Conservation (phyloP, 2,888 invertebrate genomes). For the Chrysolina americana region DNA sequence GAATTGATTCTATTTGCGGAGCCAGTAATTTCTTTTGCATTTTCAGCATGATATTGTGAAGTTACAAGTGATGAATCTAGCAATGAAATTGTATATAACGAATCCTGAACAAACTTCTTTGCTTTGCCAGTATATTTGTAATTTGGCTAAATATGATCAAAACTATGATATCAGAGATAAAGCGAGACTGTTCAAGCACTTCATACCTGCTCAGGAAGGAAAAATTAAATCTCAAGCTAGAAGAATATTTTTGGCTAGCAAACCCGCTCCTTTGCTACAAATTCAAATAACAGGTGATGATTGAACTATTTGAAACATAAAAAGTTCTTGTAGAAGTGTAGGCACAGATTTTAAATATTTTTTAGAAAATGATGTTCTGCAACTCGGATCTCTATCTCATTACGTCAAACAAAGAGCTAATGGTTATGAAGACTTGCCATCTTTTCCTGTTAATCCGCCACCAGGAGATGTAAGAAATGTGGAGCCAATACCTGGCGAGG, state of each 20-base stretch:
- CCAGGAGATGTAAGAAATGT: conserved; percentile 86
- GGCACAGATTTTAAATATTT: background rate
- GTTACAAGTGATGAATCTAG: conserved; percentile 94
- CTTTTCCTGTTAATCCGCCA: conserved; percentile 83
- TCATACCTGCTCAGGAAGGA: conserved; percentile 76
- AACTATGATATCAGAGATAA: conserved; percentile 98
- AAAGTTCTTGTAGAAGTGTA: too few species aligned
- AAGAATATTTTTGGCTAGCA: conserved; percentile 90
- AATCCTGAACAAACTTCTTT: conserved; percentile 89
- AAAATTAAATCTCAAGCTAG: conserved; percentile 77
- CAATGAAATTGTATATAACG: conserved; percentile 92
- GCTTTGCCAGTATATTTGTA: conserved; percentile 94
- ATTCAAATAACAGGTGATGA: conserved; percentile 72
- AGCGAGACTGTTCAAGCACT: conserved; percentile 88
- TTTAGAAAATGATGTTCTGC: conserved; percentile 87
- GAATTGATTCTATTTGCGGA: background rate
- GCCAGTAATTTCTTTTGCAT: background rate
- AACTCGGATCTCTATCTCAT: conserved; percentile 95
- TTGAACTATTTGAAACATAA: background rate
- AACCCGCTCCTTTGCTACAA: conserved; percentile 93
- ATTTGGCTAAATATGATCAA: conserved; percentile 95
- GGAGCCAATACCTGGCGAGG: conserved; percentile 67
- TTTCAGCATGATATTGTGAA: conserved; percentile 93
- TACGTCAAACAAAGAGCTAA: conserved; percentile 88
- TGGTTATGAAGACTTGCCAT: conserved; percentile 92